These are phyloP conservation scores for Cydia amplana DNA, from an alignment of 1,140 invertebrate species.

Conservation along the genomic window DNA sequence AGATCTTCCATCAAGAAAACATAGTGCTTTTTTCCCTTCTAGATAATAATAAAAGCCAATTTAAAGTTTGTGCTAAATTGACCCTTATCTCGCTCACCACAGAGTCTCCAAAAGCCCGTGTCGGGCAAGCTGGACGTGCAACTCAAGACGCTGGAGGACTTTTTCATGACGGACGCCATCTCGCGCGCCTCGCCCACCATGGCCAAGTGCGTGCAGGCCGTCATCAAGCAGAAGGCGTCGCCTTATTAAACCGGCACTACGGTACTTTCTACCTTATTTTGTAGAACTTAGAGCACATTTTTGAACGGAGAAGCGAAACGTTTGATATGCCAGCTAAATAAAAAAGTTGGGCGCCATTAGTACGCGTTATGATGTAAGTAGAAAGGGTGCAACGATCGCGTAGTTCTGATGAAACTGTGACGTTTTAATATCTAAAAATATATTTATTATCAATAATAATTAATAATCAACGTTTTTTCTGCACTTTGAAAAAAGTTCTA, in stretches of 20 bases:
- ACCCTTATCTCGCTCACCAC: conserved; percentile 51
- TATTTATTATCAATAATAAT: not conserved
- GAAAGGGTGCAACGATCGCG: too few relatives aligned
- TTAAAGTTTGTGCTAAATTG: not conserved
- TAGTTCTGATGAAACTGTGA: not conserved
- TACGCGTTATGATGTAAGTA: too few relatives aligned
- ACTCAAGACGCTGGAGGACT: conserved; percentile 93
- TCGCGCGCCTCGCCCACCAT: conserved; percentile 98
- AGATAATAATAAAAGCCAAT: too few relatives aligned
- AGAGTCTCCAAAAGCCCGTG: conserved; percentile 81
- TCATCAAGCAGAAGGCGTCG: conserved; percentile 85
- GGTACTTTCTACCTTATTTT: conserved; percentile 2
- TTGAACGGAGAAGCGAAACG: not conserved
- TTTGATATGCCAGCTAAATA: too few relatives aligned
- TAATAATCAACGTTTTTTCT: not conserved
- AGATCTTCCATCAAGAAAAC: too few relatives aligned
- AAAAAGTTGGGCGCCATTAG: too few relatives aligned
- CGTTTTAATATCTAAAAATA: not conserved
- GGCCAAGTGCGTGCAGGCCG: conserved; percentile 98
- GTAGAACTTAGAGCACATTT: not conserved
- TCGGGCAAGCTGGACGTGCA: conserved; percentile 86
- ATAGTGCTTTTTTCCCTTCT: too few relatives aligned
- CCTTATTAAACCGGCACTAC: conserved; percentile 54
- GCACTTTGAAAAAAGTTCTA: not conserved
- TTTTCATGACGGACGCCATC: conserved; percentile 98